Percentiles rank a stretch among this genome's conserved stretches.
Evolutionary conservation across 2,888 invertebrate species (phyloP).

Genomic region (Cyaniris semiargus): DNA sequence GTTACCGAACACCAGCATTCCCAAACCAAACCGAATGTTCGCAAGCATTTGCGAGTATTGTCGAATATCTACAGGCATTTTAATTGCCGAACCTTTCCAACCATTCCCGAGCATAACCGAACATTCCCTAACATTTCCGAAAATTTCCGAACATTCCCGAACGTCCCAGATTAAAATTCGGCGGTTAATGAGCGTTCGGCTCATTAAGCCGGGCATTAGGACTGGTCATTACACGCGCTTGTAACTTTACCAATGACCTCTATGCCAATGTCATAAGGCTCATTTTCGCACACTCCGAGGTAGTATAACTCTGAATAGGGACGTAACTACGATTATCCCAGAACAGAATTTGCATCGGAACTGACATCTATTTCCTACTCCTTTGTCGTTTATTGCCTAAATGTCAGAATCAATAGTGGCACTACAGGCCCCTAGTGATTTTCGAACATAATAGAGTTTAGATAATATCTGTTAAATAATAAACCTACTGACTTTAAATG

Average conservation of each 20-base stretch:
- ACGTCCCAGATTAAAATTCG: conserved; percentile 65
- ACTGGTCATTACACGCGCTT: conserved; percentile 41
- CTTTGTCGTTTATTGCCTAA: neutral
- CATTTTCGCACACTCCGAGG: neutral
- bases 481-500: too few species aligned
- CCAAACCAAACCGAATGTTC: too few species aligned
- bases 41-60: too few species aligned
- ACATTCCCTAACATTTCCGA: neutral
- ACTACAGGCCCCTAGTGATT: neutral
- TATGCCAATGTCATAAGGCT: neutral
- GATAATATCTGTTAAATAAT: too few species aligned
- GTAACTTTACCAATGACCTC: neutral
- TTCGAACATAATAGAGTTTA: too few species aligned
- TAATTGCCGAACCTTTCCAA: too few species aligned
- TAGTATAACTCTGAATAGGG: neutral
- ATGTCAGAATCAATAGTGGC: neutral
- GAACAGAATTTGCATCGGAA: neutral
- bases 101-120: neutral
- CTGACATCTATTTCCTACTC: neutral
- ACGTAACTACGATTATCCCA: neutral
- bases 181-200: conserved; percentile 63
- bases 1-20: too few species aligned
- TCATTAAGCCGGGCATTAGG: conserved; percentile 67
- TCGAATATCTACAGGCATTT: too few species aligned
- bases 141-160: neutral